Evolutionary conservation across 2,113 vertebrate genomes (phyloP).

Genomic region (Prionailurus bengalensis): DNA sequence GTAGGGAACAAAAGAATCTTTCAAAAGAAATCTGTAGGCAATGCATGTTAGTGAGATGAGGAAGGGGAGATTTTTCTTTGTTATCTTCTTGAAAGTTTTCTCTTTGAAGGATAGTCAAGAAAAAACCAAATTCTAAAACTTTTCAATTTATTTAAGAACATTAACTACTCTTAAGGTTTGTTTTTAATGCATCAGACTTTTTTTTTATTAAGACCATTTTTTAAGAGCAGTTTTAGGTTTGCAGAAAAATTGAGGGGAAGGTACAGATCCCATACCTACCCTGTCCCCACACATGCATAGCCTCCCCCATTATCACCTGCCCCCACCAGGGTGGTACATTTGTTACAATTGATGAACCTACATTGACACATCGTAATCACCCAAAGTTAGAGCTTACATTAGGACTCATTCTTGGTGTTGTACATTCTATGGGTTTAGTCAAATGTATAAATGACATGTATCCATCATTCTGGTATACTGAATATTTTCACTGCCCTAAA

Average conservation of each 20-base stretch:
- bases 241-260: background rate
- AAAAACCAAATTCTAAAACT: slow-evolving; percentile 44
- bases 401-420: background rate
- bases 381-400: background rate
- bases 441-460: background rate
- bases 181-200: background rate
- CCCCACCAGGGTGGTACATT: background rate
- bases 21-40: slow-evolving; percentile 68
- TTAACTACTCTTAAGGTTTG: background rate
- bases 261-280: background rate
- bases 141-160: slow-evolving; percentile 43
- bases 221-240: background rate
- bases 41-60: background rate
- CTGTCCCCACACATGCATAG: background rate
- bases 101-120: background rate
- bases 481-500: background rate
- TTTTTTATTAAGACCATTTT: background rate
- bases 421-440: background rate
- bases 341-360: background rate
- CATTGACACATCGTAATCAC: background rate
- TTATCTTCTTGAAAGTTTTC: slow-evolving; percentile 53
- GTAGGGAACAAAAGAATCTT: slow-evolving; percentile 71
- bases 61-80: slow-evolving; percentile 36
- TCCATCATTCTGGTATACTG: background rate
- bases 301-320: background rate